These are phyloP conservation scores for Anarrhichthys ocellatus DNA, from an alignment of 2,113 vertebrate genomes.

Conservation along the genomic window DNA sequence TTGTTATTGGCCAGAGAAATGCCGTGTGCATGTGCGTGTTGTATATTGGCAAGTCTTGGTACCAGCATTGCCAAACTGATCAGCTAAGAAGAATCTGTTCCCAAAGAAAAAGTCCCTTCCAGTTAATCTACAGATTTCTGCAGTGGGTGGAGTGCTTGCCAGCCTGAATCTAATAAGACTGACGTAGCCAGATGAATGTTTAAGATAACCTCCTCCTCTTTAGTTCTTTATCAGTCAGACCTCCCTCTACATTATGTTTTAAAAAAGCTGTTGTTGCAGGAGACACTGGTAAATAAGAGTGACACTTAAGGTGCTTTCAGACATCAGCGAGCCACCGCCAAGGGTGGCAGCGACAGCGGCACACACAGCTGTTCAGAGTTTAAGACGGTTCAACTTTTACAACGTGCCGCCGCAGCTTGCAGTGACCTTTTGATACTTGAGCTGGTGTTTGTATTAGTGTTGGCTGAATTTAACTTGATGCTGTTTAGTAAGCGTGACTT, in stretches of 20 bases:
- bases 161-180: conserved; percentile 14
- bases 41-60: conserved; percentile 22
- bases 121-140: conserved; percentile 38
- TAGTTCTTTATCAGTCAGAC: conserved; percentile 10
- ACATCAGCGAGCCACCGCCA: background rate
- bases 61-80: conserved; percentile 30
- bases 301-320: background rate
- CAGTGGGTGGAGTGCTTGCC: background rate
- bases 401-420: background rate
- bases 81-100: conserved; percentile 31
- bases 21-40: background rate
- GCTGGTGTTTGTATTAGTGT: background rate
- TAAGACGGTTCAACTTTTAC: background rate
- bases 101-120: background rate
- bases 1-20: conserved; percentile 41
- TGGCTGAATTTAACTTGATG: background rate
- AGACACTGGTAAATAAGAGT: background rate
- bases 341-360: background rate
- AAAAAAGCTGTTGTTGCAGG: conserved; percentile 8
- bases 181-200: background rate
- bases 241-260: background rate
- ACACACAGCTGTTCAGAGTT: background rate
- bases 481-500: background rate
- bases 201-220: background rate
- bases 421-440: background rate